Percentiles rank a stretch among this genome's conserved stretches.
Conservation (phyloP, 2,113 vertebrate species). For the Toxostoma redivivum region DNA sequence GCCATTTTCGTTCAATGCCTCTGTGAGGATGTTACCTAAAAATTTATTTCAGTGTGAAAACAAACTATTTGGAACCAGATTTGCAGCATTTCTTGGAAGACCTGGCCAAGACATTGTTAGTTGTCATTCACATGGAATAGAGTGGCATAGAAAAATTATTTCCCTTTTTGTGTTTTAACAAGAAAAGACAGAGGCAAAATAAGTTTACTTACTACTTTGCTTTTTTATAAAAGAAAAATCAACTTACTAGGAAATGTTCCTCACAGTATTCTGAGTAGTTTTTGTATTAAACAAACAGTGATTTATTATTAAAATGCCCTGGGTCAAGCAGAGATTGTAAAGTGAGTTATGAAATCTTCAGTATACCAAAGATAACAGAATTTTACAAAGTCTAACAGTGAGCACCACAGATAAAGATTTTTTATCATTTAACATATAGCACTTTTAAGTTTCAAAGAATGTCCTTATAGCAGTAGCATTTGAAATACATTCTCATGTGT, state of each 20-base stretch:
- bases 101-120: background rate
- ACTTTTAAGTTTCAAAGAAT: constrained; percentile 27
- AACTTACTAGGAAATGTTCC: background rate
- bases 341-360: background rate
- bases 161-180: background rate
- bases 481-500: background rate
- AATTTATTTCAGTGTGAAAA: background rate
- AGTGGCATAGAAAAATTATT: background rate
- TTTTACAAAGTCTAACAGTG: background rate
- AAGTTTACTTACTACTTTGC: background rate
- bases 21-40: background rate
- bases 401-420: background rate
- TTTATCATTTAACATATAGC: constrained; percentile 12
- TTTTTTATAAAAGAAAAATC: background rate
- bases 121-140: background rate
- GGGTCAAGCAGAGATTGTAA: background rate
- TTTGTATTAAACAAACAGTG: background rate
- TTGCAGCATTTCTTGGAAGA: background rate
- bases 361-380: constrained; percentile 67
- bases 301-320: background rate
- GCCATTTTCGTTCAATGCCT: background rate
- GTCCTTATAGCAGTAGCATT: background rate
- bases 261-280: background rate
- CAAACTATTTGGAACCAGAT: background rate
- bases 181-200: background rate